Evolutionary conservation across 2,888 invertebrate genomes (phyloP).

Genomic region (Nomada flava): DNA sequence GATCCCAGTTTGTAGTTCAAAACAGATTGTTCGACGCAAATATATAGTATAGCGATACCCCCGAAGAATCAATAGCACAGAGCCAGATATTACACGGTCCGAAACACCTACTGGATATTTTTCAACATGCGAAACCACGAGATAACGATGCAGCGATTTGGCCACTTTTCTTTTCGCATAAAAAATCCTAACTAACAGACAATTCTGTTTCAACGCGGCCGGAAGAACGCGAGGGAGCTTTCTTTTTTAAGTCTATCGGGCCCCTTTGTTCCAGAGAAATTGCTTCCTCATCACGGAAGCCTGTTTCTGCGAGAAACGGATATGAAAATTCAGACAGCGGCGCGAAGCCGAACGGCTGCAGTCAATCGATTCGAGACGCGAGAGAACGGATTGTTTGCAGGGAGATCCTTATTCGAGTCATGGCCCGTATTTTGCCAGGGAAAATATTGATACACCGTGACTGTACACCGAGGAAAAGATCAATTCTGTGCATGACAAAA

Average conservation of each 20-base stretch:
- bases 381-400: neutral
- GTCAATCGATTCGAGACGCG: slow-evolving; percentile 2
- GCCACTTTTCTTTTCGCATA: neutral
- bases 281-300: slow-evolving; percentile 7
- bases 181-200: neutral
- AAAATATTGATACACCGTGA: slow-evolving; percentile 13
- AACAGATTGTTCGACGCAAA: slow-evolving; percentile 57
- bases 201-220: neutral
- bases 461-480: neutral
- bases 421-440: neutral
- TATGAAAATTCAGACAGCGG: neutral
- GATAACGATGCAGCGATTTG: neutral
- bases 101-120: slow-evolving; percentile 16
- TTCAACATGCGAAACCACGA: neutral
- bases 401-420: neutral
- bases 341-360: neutral
- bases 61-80: slow-evolving; percentile 51
- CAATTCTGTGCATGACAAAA: neutral
- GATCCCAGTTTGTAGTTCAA: slow-evolving; percentile 52
- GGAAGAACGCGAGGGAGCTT: neutral
- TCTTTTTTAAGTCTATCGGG: neutral
- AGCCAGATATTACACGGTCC: slow-evolving; percentile 14
- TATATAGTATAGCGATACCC: slow-evolving; percentile 53
- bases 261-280: slow-evolving; percentile 11
- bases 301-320: neutral